A percentile compares a stretch with the other conserved stretches of the same genome.
These are phyloP conservation scores for Falco peregrinus DNA, from an alignment of 2,797 vertebrate species.

Conservation along the genomic window DNA sequence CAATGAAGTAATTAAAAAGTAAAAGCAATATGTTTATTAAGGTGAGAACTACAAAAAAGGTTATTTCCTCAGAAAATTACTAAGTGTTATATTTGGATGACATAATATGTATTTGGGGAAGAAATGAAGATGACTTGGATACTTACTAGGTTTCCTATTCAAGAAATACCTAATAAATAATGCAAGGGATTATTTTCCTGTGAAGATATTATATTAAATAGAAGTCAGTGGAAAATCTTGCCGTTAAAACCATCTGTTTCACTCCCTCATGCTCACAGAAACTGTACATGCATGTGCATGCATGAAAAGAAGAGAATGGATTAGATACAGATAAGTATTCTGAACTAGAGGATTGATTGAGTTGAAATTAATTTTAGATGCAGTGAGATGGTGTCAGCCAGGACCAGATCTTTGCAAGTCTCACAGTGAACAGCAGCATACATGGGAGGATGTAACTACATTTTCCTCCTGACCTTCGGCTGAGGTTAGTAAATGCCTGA, in stretches of 20 bases:
- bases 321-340: constrained; percentile 21
- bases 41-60: background rate
- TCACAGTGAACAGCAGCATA: constrained; percentile 2
- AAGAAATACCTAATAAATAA: constrained; percentile 47
- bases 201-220: constrained; percentile 47
- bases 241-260: constrained; percentile 57
- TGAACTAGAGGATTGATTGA: constrained; percentile 15
- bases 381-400: constrained; percentile 47
- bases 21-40: background rate
- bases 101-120: background rate
- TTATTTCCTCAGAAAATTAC: constrained; percentile 21
- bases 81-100: constrained; percentile 4
- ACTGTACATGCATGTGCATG: background rate
- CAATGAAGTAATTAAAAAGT: background rate
- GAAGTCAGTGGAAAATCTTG: constrained; percentile 30
- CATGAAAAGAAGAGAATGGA: constrained; percentile 7
- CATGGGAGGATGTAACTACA: background rate
- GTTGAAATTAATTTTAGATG: constrained; percentile 53
- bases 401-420: constrained; percentile 40
- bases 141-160: background rate
- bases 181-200: constrained; percentile 4
- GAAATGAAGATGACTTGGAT: constrained; percentile 23
- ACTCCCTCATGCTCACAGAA: constrained; percentile 15
- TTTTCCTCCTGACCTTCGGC: constrained; percentile 9
- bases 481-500: background rate